Conservation (phyloP, 2,888 invertebrate genomes). For the Odontocolon sp. region DNA sequence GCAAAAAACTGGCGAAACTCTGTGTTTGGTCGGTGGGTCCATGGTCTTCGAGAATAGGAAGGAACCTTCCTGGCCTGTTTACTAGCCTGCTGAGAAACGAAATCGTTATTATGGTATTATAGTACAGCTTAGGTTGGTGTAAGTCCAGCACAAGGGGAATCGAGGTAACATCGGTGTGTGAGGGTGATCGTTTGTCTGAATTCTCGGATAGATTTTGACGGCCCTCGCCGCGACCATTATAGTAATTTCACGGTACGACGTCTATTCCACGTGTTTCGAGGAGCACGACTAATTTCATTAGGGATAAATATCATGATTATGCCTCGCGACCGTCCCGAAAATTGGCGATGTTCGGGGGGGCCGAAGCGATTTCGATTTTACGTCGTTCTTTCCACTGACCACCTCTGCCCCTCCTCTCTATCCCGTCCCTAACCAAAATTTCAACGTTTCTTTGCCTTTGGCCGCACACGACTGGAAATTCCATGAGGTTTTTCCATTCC, state of each 20-base stretch:
- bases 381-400: slow-evolving; percentile 61
- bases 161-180: slow-evolving; percentile 18
- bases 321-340: slow-evolving; percentile 71
- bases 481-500: not conserved
- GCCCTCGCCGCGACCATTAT: slow-evolving; percentile 73
- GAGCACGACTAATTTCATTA: slow-evolving; percentile 80
- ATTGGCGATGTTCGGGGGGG: slow-evolving; percentile 66
- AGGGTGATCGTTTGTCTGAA: slow-evolving; percentile 59
- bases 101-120: slow-evolving; percentile 55
- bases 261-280: slow-evolving; percentile 75
- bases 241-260: slow-evolving; percentile 78
- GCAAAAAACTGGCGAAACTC: slow-evolving; percentile 68
- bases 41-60: slow-evolving; percentile 32
- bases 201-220: slow-evolving; percentile 60
- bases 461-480: slow-evolving; percentile 4
- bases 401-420: slow-evolving; percentile 9
- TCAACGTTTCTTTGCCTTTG: slow-evolving; percentile 38
- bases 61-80: slow-evolving; percentile 18
- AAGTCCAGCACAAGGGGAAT: slow-evolving; percentile 29
- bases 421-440: slow-evolving; percentile 9
- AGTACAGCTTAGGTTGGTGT: slow-evolving; percentile 43
- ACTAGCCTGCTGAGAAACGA: slow-evolving; percentile 22
- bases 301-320: slow-evolving; percentile 80
- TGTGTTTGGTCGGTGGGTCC: slow-evolving; percentile 54
- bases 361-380: slow-evolving; percentile 56